phyloP scores from a whole-genome alignment of 2,888 invertebrate species.

The Hedychridium roseum region DNA sequence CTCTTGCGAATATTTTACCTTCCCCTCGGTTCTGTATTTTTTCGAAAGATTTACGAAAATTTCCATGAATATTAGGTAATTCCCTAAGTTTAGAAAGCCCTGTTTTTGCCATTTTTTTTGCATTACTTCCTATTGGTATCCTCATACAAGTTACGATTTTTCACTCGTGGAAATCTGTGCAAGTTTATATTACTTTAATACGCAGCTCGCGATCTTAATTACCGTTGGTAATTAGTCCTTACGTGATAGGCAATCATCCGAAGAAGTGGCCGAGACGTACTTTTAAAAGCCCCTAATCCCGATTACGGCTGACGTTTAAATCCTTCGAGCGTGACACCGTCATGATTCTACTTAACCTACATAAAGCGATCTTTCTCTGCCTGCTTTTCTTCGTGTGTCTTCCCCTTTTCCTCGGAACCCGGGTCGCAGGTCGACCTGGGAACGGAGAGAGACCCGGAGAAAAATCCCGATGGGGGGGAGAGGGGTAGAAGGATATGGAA shows the following conservation, averaged over 20 bases:
- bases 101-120: too few relatives aligned
- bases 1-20: too few relatives aligned
- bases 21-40: too few relatives aligned
- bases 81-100: too few relatives aligned
- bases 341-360: constrained; percentile 48
- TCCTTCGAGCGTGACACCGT: constrained; percentile 39
- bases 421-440: constrained; percentile 41
- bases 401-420: constrained; percentile 33
- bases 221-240: constrained; percentile 29
- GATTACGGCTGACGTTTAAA: constrained; percentile 41
- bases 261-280: constrained; percentile 5
- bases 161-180: too few relatives aligned
- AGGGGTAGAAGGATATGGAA: background rate
- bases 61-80: too few relatives aligned
- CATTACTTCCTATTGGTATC: too few relatives aligned
- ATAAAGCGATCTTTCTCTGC: too few relatives aligned
- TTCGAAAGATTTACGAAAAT: too few relatives aligned
- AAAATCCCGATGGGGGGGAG: background rate
- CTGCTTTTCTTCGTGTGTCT: too few relatives aligned
- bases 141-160: too few relatives aligned
- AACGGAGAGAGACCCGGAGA: constrained; percentile 31
- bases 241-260: constrained; percentile 26
- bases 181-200: too few relatives aligned
- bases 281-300: constrained; percentile 34
- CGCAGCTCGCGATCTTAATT: constrained; percentile 10